Conservation (phyloP, 2,113 vertebrate genomes). For the Electrona antarctica region DNA sequence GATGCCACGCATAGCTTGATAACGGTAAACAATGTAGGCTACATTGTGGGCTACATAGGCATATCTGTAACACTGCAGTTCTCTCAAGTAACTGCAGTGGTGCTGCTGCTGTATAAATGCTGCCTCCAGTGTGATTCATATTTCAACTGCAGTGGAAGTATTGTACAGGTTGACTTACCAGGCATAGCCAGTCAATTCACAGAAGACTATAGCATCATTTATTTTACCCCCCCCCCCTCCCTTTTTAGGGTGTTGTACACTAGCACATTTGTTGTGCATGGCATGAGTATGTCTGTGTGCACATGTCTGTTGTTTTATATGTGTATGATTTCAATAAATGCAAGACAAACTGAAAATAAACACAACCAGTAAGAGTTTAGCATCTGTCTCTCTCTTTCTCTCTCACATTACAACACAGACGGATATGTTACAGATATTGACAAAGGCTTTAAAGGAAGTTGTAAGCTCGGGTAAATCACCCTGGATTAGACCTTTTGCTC, state of each 20-base stretch:
- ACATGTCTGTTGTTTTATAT: too few relatives aligned
- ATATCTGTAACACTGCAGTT: conserved; percentile 58
- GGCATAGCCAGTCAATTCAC: neutral
- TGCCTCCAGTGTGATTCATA: conserved; percentile 55
- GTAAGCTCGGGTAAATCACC: conserved; percentile 41
- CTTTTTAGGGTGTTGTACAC: neutral
- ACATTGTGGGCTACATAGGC: too few relatives aligned
- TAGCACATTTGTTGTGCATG: conserved; percentile 5
- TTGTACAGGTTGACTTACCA: conserved; percentile 32
- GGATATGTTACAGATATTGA: conserved; percentile 15
- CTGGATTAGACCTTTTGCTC: conserved; percentile 51
- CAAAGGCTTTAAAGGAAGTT: conserved; percentile 22
- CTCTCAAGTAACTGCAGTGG: conserved; percentile 67
- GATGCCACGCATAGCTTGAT: too few relatives aligned
- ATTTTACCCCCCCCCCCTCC: too few relatives aligned
- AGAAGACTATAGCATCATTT: neutral
- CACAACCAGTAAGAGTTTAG: too few relatives aligned
- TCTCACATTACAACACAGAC: too few relatives aligned
- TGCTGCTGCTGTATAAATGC: conserved; percentile 72
- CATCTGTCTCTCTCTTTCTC: too few relatives aligned
- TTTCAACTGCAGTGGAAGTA: conserved; percentile 62
- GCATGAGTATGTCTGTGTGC: too few relatives aligned
- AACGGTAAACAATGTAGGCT: conserved; percentile 6
- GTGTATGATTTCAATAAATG: too few relatives aligned
- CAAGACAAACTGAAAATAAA: too few relatives aligned